A percentile compares a stretch with the other conserved stretches of the same genome.
These are phyloP conservation scores for Drosophila peninsularis DNA, from an alignment of 2,888 invertebrate species.

Conservation along the genomic window DNA sequence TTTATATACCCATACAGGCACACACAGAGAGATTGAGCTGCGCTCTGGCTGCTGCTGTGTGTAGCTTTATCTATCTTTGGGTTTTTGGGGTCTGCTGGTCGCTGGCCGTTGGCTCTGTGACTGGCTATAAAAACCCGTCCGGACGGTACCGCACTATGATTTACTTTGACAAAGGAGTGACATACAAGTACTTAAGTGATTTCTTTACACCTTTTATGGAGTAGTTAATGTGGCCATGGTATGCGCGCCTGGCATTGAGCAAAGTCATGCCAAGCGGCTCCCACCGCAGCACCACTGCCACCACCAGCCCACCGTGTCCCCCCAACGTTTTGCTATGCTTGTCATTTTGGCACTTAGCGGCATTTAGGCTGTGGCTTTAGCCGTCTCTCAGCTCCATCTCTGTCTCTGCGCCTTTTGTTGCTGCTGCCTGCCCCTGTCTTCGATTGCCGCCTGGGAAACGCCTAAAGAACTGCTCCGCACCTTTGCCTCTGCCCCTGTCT, in stretches of 20 bases:
- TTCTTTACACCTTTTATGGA: slow-evolving; percentile 80
- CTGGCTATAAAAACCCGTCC: slow-evolving; percentile 58
- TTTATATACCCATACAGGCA: slow-evolving; percentile 40
- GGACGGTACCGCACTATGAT: slow-evolving; percentile 68
- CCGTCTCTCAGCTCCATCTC: slow-evolving; percentile 18
- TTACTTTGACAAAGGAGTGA: slow-evolving; percentile 81
- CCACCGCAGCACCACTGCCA: neutral
- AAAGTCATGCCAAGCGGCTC: slow-evolving; percentile 60
- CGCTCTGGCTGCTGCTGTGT: slow-evolving; percentile 28
- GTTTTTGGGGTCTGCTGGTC: slow-evolving; percentile 26
- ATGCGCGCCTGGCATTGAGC: slow-evolving; percentile 73
- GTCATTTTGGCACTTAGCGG: slow-evolving; percentile 75
- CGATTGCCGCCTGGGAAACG: slow-evolving; percentile 50
- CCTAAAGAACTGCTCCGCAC: slow-evolving; percentile 36
- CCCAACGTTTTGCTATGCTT: slow-evolving; percentile 60
- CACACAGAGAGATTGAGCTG: slow-evolving; percentile 8
- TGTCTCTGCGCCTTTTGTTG: slow-evolving; percentile 47
- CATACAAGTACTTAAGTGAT: slow-evolving; percentile 81
- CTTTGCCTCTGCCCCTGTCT: neutral
- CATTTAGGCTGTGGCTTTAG: slow-evolving; percentile 65
- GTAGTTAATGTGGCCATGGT: slow-evolving; percentile 79
- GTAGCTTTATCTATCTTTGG: slow-evolving; percentile 25
- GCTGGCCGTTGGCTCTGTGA: slow-evolving; percentile 30
- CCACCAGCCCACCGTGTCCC: slow-evolving; percentile 46
- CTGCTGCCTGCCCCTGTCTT: slow-evolving; percentile 29